Evolutionary conservation across 2,888 invertebrate genomes (phyloP).

Genomic region (Agapostemon virescens): DNA sequence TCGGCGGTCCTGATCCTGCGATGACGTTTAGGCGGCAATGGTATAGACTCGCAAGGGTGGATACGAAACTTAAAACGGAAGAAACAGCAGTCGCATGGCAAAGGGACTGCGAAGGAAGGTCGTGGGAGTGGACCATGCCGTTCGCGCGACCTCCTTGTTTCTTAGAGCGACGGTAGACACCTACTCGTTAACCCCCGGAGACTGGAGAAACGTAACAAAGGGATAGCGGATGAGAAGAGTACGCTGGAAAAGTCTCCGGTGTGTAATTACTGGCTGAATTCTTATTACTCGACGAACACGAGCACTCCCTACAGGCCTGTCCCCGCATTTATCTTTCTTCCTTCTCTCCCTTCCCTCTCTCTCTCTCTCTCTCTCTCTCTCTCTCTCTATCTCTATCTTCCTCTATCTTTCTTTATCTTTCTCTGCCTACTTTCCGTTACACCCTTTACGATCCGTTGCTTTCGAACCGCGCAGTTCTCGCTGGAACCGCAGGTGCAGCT

Average conservation of each 20-base stretch:
- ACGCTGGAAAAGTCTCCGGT: conserved; percentile 67
- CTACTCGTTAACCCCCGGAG: conserved; percentile 67
- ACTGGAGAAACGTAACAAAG: conserved; percentile 66
- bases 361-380: not conserved
- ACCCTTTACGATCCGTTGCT: conserved; percentile 34
- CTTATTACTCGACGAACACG: conserved; percentile 66
- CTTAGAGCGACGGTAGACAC: conserved; percentile 60
- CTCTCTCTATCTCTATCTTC: not conserved
- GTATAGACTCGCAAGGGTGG: not conserved
- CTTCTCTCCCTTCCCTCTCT: not conserved
- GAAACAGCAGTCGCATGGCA: conserved; percentile 21
- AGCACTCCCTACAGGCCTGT: conserved; percentile 63
- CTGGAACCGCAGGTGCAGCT: conserved; percentile 37
- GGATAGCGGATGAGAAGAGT: conserved; percentile 49
- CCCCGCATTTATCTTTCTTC: conserved; percentile 51
- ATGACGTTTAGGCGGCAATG: conserved; percentile 9
- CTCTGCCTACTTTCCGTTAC: conserved; percentile 11
- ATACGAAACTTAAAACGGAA: conserved; percentile 9
- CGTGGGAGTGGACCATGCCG: conserved; percentile 43
- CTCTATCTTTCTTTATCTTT: not conserved
- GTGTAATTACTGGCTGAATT: conserved; percentile 72
- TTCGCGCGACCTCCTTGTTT: conserved; percentile 61
- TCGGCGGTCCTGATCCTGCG: too few relatives aligned
- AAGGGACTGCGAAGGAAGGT: conserved; percentile 16
- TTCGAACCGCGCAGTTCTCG: conserved; percentile 15